Conservation (phyloP, 2,888 invertebrate genomes). For the Napeogenes sylphis region DNA sequence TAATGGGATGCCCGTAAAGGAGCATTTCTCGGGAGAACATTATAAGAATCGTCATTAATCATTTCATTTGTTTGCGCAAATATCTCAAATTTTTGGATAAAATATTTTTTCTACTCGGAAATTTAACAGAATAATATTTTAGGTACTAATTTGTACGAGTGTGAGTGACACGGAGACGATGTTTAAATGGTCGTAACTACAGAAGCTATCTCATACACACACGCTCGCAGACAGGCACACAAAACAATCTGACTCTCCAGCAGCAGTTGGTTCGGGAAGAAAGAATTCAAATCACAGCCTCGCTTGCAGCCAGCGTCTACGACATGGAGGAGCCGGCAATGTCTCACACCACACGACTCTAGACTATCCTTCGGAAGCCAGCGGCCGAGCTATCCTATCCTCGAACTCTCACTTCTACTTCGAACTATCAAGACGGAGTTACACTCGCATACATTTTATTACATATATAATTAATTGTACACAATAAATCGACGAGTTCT, state of each 20-base stretch:
- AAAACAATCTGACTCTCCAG: slow-evolving; percentile 5
- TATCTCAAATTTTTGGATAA: neutral
- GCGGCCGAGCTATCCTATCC: neutral
- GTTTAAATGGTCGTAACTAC: slow-evolving; percentile 9
- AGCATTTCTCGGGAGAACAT: no score
- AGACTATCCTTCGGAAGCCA: neutral
- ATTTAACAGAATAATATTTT: neutral
- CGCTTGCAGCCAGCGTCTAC: neutral
- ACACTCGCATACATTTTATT: slow-evolving; percentile 3
- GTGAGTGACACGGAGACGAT: slow-evolving; percentile 9
- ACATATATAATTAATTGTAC: neutral
- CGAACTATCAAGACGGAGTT: neutral
- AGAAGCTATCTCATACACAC: neutral
- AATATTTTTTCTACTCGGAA: neutral
- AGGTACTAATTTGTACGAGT: slow-evolving; percentile 23
- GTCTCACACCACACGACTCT: neutral
- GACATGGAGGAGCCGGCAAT: neutral
- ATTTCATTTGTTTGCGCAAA: neutral
- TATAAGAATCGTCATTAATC: neutral
- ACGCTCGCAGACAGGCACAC: slow-evolving; percentile 5
- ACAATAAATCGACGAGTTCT: neutral
- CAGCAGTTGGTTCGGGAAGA: slow-evolving; percentile 6
- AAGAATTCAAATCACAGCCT: slow-evolving; percentile 9
- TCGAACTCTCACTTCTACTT: neutral
- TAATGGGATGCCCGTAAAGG: no score